These are phyloP conservation scores for Pterocles gutturalis DNA, from an alignment of 2,113 vertebrate genomes.

Conservation along the genomic window DNA sequence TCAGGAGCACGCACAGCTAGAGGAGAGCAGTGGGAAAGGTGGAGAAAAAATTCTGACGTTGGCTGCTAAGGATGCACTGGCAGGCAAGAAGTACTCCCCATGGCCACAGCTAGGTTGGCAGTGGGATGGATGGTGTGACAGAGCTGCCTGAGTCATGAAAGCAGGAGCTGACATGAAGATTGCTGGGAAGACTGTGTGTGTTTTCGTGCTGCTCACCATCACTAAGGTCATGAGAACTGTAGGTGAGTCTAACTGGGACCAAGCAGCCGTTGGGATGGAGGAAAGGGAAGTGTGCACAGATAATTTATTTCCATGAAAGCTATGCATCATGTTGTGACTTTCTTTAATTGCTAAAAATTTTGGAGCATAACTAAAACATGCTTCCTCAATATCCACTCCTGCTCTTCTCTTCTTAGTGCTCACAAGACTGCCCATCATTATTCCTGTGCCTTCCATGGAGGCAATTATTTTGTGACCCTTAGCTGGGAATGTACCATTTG, in stretches of 20 bases:
- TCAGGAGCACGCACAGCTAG: neutral
- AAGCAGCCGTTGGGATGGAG: accelerated
- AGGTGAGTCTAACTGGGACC: conserved; percentile 65
- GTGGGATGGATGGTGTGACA: neutral
- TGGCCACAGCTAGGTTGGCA: neutral
- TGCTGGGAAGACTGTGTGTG: conserved; percentile 13
- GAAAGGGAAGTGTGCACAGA: neutral
- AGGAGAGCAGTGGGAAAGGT: neutral
- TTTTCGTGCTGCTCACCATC: conserved; percentile 8
- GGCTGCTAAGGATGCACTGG: neutral
- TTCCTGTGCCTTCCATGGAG: neutral
- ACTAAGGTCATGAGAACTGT: neutral
- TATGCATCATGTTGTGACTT: neutral
- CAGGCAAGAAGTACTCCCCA: neutral
- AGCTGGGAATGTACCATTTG: neutral
- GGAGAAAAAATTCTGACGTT: neutral
- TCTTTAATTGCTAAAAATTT: neutral
- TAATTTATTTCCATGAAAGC: neutral
- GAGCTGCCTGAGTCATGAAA: conserved; percentile 41
- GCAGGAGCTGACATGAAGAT: conserved; percentile 49
- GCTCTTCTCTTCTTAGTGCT: neutral
- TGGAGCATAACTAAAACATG: neutral
- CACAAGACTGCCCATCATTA: neutral
- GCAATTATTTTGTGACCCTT: neutral
- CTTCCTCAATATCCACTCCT: neutral